Base-by-base conservation (phyloP, 1,140 invertebrate genomes). In the Formica exsecta region DNA sequence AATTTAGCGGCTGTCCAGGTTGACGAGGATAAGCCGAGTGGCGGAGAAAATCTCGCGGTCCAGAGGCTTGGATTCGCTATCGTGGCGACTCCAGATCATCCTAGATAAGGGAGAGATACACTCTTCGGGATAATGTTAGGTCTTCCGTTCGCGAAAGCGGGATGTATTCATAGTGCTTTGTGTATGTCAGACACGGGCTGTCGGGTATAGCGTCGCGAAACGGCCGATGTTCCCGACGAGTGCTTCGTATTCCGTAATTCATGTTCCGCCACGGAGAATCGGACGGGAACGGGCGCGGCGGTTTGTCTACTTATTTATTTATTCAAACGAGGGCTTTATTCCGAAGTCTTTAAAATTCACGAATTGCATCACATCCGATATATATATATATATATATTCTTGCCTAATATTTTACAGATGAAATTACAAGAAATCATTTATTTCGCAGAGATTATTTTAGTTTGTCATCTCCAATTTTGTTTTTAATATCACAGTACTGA, bases 1-100 rank as follows among this genome's bases (percentile, higher is more conserved):
- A 89, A 89, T 89, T 89, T 89, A 74, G 76, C 85, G 66, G 87
- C 88, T 89, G 88, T 89, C 88, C 59, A 22, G 74, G 64, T 83
- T 89, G 88, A 89, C 87, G 88, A 89, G 85, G 87, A 89, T 86
- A 79, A 89, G 61, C 68, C 74, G 68, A 22, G 32, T 25, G 36
- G 44, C 68, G 36, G n/a, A 71, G 32, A 65, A 25, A 36, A 64
- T 86, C 32, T 13, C 41, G 38, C 74, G 59, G 38, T 88, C 70
- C 36, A 71, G 68, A 44, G 48, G 62, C 62, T 54, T 66, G 44
- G 79, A 89, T 89, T 89, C 84, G 61, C 65, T n/a, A 70, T 41
- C 51, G 61, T 51, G n/a, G 22, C 61, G 51, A 41, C 22, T 68
- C 5, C 65, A 84, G 88, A 89, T 86, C 71, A 66, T 89, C 87